Evolutionary conservation across 1,140 invertebrate genomes (phyloP).

Genomic region (Caenorhabditis tropicalis): DNA sequence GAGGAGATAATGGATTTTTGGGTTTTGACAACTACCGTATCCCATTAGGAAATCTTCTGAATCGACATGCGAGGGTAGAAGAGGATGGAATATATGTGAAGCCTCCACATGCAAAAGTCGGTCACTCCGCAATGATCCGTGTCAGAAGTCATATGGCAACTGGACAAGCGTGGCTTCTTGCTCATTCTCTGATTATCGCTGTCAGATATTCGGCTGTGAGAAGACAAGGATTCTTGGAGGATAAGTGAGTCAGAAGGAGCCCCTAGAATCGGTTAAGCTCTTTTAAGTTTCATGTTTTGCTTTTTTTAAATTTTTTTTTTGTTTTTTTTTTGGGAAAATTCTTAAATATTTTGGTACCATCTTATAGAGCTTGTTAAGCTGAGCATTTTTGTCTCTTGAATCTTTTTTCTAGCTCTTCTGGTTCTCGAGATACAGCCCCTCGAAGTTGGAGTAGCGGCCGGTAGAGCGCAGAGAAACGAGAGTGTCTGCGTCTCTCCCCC

Average conservation of each 20-base stretch:
- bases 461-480: no score
- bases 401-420: no score
- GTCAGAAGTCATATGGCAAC: conserved; percentile 81
- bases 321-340: no score
- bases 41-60: conserved; percentile 85
- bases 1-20: conserved; percentile 87
- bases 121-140: conserved; percentile 93
- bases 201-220: conserved; percentile 84
- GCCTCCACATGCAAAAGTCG: conserved; percentile 83
- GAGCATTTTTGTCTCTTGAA: no score
- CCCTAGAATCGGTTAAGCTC: no score
- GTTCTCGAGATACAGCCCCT: no score
- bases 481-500: no score
- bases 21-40: conserved; percentile 85
- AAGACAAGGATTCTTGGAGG: conserved; percentile 77
- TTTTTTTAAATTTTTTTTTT: no score
- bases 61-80: conserved; percentile 84
- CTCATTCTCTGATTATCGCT: conserved; percentile 68
- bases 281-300: no score
- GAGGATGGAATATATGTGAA: conserved; percentile 87
- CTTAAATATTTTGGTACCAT: no score
- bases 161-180: conserved; percentile 62
- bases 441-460: no score
- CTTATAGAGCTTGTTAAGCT: no score
- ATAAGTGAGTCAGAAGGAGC: not conserved